These are phyloP conservation scores for Salticus scenicus DNA, from an alignment of 2,888 invertebrate genomes.

Conservation along the genomic window DNA sequence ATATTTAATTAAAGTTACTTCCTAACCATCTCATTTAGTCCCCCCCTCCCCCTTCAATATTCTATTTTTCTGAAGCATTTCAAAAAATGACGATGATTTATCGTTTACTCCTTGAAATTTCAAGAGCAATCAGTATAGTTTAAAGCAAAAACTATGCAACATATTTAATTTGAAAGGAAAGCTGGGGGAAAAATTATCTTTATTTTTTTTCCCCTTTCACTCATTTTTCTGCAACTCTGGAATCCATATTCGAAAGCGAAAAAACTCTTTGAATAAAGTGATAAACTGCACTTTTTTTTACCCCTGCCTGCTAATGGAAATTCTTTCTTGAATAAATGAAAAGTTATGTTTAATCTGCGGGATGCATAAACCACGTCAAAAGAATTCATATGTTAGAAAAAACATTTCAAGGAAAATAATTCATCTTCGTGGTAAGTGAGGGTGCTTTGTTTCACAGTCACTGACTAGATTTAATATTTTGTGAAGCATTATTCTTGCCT, in stretches of 20 bases:
- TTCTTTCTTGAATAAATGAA: constrained; percentile 5
- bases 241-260: background rate
- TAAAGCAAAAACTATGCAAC: background rate
- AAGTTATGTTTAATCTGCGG: background rate
- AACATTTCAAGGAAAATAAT: background rate
- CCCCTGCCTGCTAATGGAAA: background rate
- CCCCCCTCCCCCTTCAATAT: background rate
- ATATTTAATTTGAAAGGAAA: constrained; percentile 7
- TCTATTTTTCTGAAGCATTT: background rate
- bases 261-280: background rate
- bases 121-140: background rate
- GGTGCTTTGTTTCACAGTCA: background rate
- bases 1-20: background rate
- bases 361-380: background rate
- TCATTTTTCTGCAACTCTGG: background rate
- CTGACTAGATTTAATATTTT: background rate
- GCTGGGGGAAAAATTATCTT: background rate
- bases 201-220: background rate
- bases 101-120: background rate
- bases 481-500: background rate
- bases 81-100: background rate
- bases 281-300: background rate
- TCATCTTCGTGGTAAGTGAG: background rate
- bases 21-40: background rate
- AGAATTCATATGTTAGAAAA: background rate